These are phyloP conservation scores for Lates calcarifer DNA, from an alignment of 2,113 vertebrate genomes.

Conservation along the genomic window DNA sequence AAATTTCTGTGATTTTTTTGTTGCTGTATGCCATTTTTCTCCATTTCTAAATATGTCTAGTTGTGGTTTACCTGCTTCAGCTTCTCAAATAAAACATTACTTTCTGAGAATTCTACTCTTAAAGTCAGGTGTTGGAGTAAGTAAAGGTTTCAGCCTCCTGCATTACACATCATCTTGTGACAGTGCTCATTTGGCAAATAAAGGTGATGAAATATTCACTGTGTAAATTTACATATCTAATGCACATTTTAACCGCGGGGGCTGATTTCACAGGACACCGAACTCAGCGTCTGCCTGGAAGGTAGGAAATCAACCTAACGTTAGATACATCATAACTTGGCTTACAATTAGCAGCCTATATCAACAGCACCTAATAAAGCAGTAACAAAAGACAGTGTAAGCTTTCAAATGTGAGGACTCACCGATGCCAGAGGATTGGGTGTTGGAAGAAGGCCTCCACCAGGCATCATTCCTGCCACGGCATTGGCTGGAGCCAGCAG, in stretches of 20 bases:
- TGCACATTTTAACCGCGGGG: background rate
- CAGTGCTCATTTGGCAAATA: background rate
- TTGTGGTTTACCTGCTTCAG: too few relatives aligned
- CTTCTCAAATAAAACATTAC: too few relatives aligned
- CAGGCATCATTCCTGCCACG: conserved; percentile 99
- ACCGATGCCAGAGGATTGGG: conserved; percentile 96
- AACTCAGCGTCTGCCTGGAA: background rate
- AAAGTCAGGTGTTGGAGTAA: too few relatives aligned
- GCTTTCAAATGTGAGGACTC: conserved; percentile 14
- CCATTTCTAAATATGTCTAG: too few relatives aligned
- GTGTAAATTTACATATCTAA: background rate
- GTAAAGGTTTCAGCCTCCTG: background rate
- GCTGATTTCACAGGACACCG: background rate
- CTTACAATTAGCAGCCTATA: background rate
- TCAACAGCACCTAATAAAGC: background rate
- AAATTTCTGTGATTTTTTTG: too few relatives aligned
- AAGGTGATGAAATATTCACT: background rate
- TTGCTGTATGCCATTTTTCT: too few relatives aligned
- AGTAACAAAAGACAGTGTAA: background rate
- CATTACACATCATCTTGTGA: background rate
- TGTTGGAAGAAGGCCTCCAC: conserved; percentile 97
- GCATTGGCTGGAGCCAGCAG: conserved; percentile 99
- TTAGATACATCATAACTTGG: background rate
- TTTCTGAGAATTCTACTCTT: too few relatives aligned
- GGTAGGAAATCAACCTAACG: background rate